phyloP scores from a whole-genome alignment of 2,888 invertebrate species.

The Tryphoninae sp. region DNA sequence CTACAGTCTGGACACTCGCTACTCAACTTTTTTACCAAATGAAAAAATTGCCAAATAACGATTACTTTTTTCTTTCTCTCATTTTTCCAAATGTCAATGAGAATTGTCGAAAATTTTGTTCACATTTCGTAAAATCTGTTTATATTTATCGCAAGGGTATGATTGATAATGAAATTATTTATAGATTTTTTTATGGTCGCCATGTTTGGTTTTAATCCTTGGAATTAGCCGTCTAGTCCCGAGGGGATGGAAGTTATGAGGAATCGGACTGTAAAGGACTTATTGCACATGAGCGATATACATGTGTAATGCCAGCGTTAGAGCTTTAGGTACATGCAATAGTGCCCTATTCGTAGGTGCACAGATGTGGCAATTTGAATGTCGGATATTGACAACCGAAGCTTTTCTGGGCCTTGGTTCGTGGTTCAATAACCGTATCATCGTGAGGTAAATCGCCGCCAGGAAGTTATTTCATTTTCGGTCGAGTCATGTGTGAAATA shows the following conservation, averaged over 20 bases:
- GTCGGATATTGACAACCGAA: neutral
- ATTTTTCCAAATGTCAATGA: too few relatives aligned
- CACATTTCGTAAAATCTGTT: too few relatives aligned
- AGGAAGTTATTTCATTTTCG: conserved; percentile 75
- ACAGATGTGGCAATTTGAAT: neutral
- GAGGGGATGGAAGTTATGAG: neutral
- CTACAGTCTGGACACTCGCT: neutral
- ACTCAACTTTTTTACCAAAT: neutral
- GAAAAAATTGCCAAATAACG: neutral
- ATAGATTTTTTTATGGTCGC: too few relatives aligned
- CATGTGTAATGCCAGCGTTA: neutral
- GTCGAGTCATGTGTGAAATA: conserved; percentile 77
- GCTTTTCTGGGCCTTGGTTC: neutral
- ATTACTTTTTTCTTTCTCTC: neutral
- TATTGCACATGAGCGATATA: conserved; percentile 13
- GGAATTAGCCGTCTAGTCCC: too few relatives aligned
- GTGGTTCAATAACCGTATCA: conserved; percentile 62
- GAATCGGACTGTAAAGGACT: neutral
- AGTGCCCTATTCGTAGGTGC: conserved; percentile 13
- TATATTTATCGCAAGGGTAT: too few relatives aligned
- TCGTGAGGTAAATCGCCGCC: conserved; percentile 17
- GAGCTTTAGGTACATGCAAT: conserved; percentile 1
- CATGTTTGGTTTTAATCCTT: too few relatives aligned
- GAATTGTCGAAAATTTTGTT: too few relatives aligned
- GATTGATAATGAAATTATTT: too few relatives aligned